Evolutionary conservation across 2,113 vertebrate species (phyloP).

Genomic region (Eolophus roseicapilla): DNA sequence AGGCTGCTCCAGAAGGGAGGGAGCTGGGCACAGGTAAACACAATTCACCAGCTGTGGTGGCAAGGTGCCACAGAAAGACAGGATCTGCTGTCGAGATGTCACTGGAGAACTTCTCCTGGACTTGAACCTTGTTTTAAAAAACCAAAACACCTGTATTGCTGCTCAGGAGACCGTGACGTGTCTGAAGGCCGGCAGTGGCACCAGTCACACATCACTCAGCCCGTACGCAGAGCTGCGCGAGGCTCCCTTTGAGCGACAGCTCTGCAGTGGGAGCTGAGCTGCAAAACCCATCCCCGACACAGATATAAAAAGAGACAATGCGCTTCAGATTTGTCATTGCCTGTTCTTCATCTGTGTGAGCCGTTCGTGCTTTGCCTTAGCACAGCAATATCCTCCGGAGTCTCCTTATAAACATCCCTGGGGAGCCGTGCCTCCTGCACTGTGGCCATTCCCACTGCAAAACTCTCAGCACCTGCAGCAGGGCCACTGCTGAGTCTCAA

Average conservation of each 20-base stretch:
- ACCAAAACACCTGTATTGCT: neutral
- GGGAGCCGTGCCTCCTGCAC: neutral
- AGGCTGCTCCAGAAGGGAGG: neutral
- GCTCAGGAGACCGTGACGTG: neutral
- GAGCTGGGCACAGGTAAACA: neutral
- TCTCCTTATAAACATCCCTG: neutral
- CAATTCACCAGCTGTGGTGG: neutral
- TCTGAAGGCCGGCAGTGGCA: neutral
- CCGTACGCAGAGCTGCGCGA: rapidly evolving
- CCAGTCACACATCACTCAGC: neutral
- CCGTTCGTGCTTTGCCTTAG: rapidly evolving
- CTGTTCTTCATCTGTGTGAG: neutral
- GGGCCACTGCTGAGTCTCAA: neutral
- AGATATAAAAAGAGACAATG: neutral
- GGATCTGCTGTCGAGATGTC: neutral
- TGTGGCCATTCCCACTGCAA: rapidly evolving
- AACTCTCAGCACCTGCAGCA: rapidly evolving
- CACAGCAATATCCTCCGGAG: neutral
- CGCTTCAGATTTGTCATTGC: neutral
- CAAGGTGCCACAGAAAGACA: neutral
- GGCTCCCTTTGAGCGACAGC: neutral
- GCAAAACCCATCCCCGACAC: neutral
- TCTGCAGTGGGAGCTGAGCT: neutral
- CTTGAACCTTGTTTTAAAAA: neutral
- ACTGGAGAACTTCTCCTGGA: neutral